Base-by-base conservation (phyloP, 1,140 invertebrate species). In the Acromyrmex echinatior region DNA sequence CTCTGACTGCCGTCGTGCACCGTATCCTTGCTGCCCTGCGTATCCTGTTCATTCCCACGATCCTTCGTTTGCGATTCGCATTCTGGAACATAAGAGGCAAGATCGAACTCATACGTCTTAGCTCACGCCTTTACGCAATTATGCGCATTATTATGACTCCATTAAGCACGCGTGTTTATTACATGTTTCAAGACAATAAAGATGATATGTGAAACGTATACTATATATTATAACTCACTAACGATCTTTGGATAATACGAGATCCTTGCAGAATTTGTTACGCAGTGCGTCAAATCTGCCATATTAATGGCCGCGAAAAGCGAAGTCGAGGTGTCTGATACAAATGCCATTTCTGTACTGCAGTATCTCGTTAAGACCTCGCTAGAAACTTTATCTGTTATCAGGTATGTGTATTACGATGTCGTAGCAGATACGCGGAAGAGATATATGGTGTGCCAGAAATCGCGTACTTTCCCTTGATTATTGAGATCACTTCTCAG, bases 1-100 rank as follows among this genome's bases (percentile, higher is more conserved):
- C n/a, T 63, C 25, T 73, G 80, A 31, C 28, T 39, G 21, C 39
- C 53, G n/a, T 70, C 74, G 18, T 81, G 84, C 76, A 21, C 35
- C 9, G 77, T 35, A 39, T 86, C 77, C 28, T 60, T 79, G 53
- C 2, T 39, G 31, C 45, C 45, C 39, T 80, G 85, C 14, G 25
- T 28, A 60, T 91, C 73, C 28, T 82, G 78, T 35, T 77, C 51
- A 68, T 56, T 77, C 31, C 63, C 84, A 82, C 79, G 76, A 81
- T 80, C 76, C 51, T 81, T 65, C 18, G 31, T 18, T 35, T 77
- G 71, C 35, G 66, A 18, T 58, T 90, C 91, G 10, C 86, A 87
- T 68, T 91, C 92, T 92, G 87, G 31, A 92, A 91, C 25, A 73
- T 49, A 63, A 91, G 28, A 74, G 9, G 25, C 66, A 86, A 58